Evolutionary conservation across 2,113 vertebrate species (phyloP).

Genomic region (Climacteris rufus): DNA sequence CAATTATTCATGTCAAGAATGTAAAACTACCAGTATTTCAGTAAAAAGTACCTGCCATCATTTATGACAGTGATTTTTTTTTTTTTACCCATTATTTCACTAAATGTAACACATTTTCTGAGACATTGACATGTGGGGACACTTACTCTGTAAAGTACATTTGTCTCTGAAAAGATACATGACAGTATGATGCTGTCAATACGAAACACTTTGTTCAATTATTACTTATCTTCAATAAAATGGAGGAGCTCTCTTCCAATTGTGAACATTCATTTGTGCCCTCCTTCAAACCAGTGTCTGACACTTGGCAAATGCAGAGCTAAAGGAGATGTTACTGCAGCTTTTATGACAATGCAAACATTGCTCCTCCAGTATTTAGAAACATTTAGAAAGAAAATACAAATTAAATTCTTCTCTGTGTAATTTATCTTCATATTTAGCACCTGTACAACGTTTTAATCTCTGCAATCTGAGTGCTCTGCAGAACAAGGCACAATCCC

Average conservation of each 20-base stretch:
- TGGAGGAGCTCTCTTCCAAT: not conserved
- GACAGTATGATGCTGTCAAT: not conserved
- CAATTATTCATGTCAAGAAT: constrained; percentile 70
- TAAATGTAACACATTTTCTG: constrained; percentile 26
- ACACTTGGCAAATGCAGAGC: not conserved
- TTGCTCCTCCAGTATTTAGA: not conserved
- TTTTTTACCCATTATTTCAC: constrained; percentile 32
- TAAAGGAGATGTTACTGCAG: not conserved
- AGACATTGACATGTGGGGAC: constrained; percentile 6
- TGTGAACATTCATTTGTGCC: not conserved
- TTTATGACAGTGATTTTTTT: constrained; percentile 24
- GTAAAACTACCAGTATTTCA: constrained; percentile 64
- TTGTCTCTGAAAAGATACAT: not conserved
- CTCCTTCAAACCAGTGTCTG: not conserved
- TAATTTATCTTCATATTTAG: not conserved
- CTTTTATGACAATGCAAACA: not conserved
- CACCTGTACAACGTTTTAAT: not conserved
- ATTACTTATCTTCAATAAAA: not conserved
- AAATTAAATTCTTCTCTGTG: not conserved
- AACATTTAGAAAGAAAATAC: not conserved
- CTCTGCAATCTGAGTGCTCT: not conserved
- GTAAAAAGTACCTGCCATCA: constrained; percentile 29
- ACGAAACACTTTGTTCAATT: not conserved
- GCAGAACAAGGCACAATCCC: not conserved
- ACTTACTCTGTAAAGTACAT: not conserved